Evolutionary conservation across 2,113 vertebrate species (phyloP).

Genomic region (Diphyllodes magnificus): DNA sequence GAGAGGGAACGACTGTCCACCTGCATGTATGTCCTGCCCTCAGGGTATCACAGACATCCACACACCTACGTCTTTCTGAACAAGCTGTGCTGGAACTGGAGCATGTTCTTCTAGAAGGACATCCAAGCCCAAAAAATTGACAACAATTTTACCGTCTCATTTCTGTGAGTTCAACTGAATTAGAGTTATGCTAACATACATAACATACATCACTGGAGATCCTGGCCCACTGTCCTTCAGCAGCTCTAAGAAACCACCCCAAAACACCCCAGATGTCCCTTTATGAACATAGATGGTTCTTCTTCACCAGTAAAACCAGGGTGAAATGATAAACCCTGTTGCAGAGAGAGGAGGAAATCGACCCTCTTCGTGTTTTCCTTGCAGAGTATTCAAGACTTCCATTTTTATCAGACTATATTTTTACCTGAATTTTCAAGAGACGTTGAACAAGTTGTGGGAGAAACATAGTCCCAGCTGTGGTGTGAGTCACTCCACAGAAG

Average conservation of each 20-base stretch:
- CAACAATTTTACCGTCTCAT: background rate
- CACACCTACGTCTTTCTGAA: rapidly evolving
- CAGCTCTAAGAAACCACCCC: background rate
- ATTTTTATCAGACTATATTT: background rate
- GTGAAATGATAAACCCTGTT: background rate
- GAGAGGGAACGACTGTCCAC: rapidly evolving
- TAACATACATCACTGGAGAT: background rate
- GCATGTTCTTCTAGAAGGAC: background rate
- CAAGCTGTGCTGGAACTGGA: background rate
- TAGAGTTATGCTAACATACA: background rate
- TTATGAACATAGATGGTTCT: background rate
- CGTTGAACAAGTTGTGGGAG: background rate
- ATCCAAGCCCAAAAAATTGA: background rate
- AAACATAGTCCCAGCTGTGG: background rate
- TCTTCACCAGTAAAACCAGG: background rate
- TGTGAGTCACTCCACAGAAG: background rate
- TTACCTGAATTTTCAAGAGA: background rate
- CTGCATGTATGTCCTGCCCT: background rate
- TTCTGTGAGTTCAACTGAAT: background rate
- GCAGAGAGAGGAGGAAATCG: background rate
- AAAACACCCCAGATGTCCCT: background rate
- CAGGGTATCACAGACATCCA: background rate
- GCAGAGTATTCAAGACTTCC: background rate
- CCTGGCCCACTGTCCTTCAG: background rate
- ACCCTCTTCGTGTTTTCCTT: background rate